Percentiles rank a stretch among this genome's conserved stretches.
These are phyloP conservation scores for Theodoxus fluviatilis DNA, from an alignment of 2,888 invertebrate species.

Conservation along the genomic window DNA sequence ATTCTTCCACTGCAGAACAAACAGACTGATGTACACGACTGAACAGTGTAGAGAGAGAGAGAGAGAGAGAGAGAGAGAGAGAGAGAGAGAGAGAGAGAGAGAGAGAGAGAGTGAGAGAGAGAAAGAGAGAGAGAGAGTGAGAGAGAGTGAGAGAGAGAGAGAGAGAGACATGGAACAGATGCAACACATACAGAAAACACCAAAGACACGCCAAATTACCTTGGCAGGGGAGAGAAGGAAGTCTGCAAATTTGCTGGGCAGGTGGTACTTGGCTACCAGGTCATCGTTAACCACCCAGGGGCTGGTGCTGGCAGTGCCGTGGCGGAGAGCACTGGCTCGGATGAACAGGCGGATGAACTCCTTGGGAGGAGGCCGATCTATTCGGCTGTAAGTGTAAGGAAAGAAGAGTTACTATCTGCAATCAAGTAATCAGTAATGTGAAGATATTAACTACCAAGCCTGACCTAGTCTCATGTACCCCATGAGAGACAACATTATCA, in stretches of 20 bases:
- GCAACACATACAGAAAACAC: no score
- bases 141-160: not conserved
- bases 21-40: no score
- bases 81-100: no score
- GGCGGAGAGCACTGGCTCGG: slow-evolving; percentile 60
- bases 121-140: not conserved
- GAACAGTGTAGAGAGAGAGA: no score
- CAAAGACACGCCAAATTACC: slow-evolving; percentile 34
- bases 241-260: slow-evolving; percentile 63
- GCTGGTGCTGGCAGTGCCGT: slow-evolving; percentile 55
- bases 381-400: slow-evolving; percentile 45
- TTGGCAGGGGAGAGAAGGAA: slow-evolving; percentile 59
- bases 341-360: slow-evolving; percentile 65
- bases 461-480: no score
- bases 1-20: no score
- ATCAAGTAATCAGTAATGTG: not conserved
- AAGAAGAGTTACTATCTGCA: not conserved
- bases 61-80: no score
- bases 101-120: no score
- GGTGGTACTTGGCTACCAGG: slow-evolving; percentile 57
- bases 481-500: no score
- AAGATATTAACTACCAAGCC: no score
- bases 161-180: no score
- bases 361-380: slow-evolving; percentile 58
- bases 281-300: slow-evolving; percentile 65